Evolutionary conservation across 2,113 vertebrate genomes (phyloP), one percentile per base, ranked within the genome.

Genomic region (Alethe diademata): DNA sequence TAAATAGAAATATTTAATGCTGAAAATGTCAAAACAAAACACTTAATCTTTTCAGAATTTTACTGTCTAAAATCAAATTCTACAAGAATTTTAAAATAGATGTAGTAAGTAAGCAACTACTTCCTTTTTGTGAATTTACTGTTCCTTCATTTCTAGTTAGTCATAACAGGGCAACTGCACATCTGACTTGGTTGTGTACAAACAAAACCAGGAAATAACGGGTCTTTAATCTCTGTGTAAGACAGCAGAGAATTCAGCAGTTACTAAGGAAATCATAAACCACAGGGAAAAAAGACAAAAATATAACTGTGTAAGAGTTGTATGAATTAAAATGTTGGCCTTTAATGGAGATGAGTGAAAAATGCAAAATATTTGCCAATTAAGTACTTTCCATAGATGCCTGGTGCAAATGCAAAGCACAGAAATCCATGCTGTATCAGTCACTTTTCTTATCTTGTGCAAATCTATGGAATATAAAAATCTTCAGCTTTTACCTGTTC

Each of bases 1-100:
- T 78, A 91, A 92, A 78, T 72, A 57, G 73, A 96, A 96, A 94
- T 0, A 58, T 78, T 92, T 89, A 89, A 78, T 81, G 47, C 29
- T 71, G 43, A 93, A 95, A 95, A 81, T 90, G 84, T 91, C 89
- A 96, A 92, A 96, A 74, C 47, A 91, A 91, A 87, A 82, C 43
- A 87, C 82, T 84, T 78, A 74, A 78, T 86, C 81, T 93, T 81
- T 90, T 89, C 73, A 89, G 56, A 91, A 67, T 84, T 94, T 92
- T 91, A 60, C 24, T 89, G 9, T 50, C 83, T 89, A 58, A 88
- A 90, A 88, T 35, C 8, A 58, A 94, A 86, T 89, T 96, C 80
- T 50, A 94, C 4, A 15, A 57, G 65, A 94, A 81, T 75, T 91
- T 91, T 72, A 33, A 90, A 78, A 80, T 15, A 90, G 19, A 36